Percentiles rank a stretch among this genome's conserved stretches.
phyloP scores from a whole-genome alignment of 2,113 vertebrate genomes.

The Taxidea taxus region DNA sequence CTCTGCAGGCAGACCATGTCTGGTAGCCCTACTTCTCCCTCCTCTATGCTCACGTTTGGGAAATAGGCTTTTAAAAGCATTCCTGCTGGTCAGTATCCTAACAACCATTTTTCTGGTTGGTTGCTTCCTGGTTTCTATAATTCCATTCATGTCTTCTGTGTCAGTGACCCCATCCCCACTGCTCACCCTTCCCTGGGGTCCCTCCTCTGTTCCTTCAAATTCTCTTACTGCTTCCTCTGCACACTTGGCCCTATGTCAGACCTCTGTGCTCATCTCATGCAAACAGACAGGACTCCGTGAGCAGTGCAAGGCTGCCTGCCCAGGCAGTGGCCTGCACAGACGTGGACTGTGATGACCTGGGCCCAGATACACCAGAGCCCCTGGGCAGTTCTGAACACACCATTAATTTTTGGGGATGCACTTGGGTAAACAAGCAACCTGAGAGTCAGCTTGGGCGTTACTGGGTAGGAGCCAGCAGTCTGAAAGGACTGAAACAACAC shows the following conservation, averaged over 20 bases:
- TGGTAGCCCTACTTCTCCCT: not conserved
- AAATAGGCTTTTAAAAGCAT: not conserved
- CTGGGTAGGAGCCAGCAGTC: not conserved
- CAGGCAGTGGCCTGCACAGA: fast-evolving
- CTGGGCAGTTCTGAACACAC: not conserved
- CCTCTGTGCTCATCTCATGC: fast-evolving
- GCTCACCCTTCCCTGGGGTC: fast-evolving
- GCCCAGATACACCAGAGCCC: not conserved
- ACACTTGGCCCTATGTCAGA: not conserved
- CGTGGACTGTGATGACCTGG: not conserved
- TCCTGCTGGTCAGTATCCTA: not conserved
- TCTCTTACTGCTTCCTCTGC: not conserved
- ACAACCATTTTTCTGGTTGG: not conserved
- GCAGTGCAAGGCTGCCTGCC: not conserved
- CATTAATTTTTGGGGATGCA: not conserved
- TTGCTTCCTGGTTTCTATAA: not conserved
- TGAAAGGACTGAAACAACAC: not conserved
- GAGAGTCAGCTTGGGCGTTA: not conserved
- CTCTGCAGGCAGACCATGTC: not conserved
- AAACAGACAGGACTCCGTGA: not conserved
- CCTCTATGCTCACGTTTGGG: not conserved
- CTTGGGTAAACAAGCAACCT: not conserved
- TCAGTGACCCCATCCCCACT: not conserved
- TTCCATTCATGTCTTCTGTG: not conserved
- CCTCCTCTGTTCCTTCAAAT: not conserved